Conservation (phyloP, 2,113 vertebrate genomes). For the Paramisgurnus dabryanus region DNA sequence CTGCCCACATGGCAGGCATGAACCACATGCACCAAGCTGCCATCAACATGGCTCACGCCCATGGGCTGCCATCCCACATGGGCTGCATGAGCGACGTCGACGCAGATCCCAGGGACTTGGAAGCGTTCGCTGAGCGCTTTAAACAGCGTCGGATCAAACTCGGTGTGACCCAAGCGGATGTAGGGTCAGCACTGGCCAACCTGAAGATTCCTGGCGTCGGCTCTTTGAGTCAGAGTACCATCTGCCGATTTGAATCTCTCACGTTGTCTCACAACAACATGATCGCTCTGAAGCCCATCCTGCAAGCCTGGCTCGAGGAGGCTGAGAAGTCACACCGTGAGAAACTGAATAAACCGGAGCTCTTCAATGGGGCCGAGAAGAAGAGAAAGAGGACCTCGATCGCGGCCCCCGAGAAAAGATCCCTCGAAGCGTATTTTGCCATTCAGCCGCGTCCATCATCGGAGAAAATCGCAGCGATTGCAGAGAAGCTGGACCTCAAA, state of each 20-base stretch:
- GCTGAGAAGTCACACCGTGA: conserved; percentile 96
- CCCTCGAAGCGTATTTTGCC: conserved; percentile 96
- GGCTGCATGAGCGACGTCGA: conserved; percentile 97
- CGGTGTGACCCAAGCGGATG: conserved; percentile 96
- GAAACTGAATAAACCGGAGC: conserved; percentile 96
- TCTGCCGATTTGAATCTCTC: conserved; percentile 97
- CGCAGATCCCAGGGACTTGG: conserved; percentile 95
- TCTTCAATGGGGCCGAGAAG: conserved; percentile 95
- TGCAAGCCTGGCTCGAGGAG: conserved; percentile 98
- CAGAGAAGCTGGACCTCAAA: conserved; percentile 97
- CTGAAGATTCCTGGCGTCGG: conserved; percentile 98
- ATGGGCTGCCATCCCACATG: conserved; percentile 94
- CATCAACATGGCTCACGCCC: conserved; percentile 96
- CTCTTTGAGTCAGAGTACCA: conserved; percentile 98
- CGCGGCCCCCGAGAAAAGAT: conserved; percentile 94
- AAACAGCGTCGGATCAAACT: conserved; percentile 99
- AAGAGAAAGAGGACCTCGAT: conserved; percentile 98
- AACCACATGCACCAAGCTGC: conserved; percentile 99
- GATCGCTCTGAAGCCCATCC: conserved; percentile 96
- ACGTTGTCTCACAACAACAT: conserved; percentile 99
- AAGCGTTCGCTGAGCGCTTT: conserved; percentile 97
- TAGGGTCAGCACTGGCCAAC: conserved; percentile 94
- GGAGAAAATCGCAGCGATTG: conserved; percentile 97
- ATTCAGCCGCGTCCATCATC: conserved; percentile 96
- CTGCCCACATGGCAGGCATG: conserved; percentile 95